Evolutionary conservation across 2,888 invertebrate genomes (phyloP).

Genomic region (Hyalella azteca): DNA sequence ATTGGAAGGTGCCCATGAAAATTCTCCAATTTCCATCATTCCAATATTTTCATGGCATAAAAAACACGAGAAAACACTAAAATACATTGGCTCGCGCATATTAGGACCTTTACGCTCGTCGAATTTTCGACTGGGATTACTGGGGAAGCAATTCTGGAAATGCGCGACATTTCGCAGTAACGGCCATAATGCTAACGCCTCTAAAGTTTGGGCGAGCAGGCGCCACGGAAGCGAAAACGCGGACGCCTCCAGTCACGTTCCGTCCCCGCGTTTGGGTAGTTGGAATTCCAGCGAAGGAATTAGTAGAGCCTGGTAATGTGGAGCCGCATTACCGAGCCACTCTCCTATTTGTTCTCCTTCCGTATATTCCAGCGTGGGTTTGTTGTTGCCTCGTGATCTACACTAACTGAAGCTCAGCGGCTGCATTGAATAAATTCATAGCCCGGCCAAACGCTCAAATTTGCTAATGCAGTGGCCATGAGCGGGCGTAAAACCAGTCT

Average conservation of each 20-base stretch:
- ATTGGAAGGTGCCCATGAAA: too few species aligned
- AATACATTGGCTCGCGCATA: too few species aligned
- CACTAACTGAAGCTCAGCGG: too few species aligned
- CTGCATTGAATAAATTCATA: too few species aligned
- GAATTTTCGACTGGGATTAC: not conserved
- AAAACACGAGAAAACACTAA: too few species aligned
- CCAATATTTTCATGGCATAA: too few species aligned
- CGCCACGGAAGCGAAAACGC: not conserved
- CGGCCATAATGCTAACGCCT: slow-evolving; percentile 3
- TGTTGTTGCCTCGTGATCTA: not conserved
- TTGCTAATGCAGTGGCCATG: too few species aligned
- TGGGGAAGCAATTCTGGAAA: slow-evolving; percentile 2
- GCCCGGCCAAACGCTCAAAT: too few species aligned
- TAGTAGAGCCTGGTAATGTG: not conserved
- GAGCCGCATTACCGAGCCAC: not conserved
- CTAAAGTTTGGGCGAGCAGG: not conserved
- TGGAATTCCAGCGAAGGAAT: not conserved
- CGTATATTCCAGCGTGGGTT: not conserved
- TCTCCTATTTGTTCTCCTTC: not conserved
- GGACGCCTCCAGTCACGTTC: not conserved
- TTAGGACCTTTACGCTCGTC: too few species aligned
- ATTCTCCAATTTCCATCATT: too few species aligned
- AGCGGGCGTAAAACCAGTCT: too few species aligned
- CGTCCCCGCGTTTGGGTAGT: not conserved
- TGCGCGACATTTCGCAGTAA: slow-evolving; percentile 1